A percentile compares a stretch with the other conserved stretches of the same genome.
Evolutionary conservation across 1,140 invertebrate species (phyloP).

Genomic region (Bombus terrestris): DNA sequence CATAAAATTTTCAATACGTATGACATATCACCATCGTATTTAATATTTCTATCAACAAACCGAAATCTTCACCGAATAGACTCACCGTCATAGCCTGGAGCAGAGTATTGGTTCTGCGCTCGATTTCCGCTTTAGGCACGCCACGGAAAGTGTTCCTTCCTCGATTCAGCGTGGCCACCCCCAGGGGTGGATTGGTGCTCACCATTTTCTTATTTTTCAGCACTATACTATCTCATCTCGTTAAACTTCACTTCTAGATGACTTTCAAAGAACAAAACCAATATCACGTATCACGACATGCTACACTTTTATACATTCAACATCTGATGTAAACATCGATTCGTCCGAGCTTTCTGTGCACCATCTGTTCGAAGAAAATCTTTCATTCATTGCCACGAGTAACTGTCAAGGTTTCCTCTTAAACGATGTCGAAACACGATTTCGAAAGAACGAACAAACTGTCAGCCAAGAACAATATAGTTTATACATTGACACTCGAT

Average conservation of each 20-base stretch:
- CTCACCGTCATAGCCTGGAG: conserved; percentile 90
- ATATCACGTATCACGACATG: background rate
- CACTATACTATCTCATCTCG: conserved; percentile 5
- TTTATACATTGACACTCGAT: conserved; percentile 23
- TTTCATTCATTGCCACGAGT: background rate
- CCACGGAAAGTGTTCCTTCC: conserved; percentile 87
- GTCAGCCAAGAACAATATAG: conserved; percentile 51
- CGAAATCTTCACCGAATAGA: conserved; percentile 61
- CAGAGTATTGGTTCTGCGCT: conserved; percentile 87
- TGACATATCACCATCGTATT: background rate
- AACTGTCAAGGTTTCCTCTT: background rate
- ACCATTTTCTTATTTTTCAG: conserved; percentile 61
- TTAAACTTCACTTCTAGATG: background rate
- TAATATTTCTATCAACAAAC: too few relatives aligned
- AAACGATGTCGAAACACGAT: conserved; percentile 29
- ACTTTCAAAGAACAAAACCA: background rate
- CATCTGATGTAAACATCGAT: background rate
- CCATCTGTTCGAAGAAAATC: background rate
- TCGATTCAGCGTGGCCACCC: conserved; percentile 58
- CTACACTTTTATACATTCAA: background rate
- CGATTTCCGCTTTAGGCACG: conserved; percentile 89
- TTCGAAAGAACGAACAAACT: conserved; percentile 38
- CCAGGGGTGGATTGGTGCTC: conserved; percentile 62
- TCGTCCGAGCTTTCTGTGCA: background rate
- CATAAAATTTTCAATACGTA: background rate